Evolutionary conservation across 1,140 invertebrate genomes (phyloP).

Genomic region (Chymomyza costata): DNA sequence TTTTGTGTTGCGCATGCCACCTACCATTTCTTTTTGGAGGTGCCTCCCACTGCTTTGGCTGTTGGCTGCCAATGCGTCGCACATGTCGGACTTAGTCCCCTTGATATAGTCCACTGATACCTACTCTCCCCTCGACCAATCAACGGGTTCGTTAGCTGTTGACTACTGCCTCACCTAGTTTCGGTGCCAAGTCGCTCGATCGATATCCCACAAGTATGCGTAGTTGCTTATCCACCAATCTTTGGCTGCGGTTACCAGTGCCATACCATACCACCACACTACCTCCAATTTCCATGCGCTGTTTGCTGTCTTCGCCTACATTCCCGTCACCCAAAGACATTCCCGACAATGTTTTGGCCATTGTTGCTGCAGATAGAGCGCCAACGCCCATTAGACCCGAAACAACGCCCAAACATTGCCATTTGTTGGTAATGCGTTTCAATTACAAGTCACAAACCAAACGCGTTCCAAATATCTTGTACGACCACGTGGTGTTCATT

Average conservation of each 20-base stretch:
- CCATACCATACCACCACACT: too few species aligned
- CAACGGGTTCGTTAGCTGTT: constrained; percentile 33
- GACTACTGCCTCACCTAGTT: constrained; percentile 55
- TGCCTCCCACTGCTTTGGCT: constrained; percentile 43
- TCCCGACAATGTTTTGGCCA: constrained; percentile 25
- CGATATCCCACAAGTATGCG: constrained; percentile 23
- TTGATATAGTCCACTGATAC: constrained; percentile 43
- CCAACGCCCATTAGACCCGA: constrained; percentile 56
- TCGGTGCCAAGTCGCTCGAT: constrained; percentile 47
- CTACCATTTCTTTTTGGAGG: background rate
- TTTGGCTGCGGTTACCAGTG: constrained; percentile 38
- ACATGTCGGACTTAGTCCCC: constrained; percentile 61
- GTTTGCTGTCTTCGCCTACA: constrained; percentile 67
- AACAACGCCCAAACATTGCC: constrained; percentile 25
- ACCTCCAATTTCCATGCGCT: constrained; percentile 43
- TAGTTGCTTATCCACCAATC: constrained; percentile 7
- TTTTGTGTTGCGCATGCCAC: constrained; percentile 34
- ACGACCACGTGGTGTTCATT: background rate
- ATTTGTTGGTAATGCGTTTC: constrained; percentile 62
- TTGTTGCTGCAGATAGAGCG: constrained; percentile 32
- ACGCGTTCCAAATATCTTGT: constrained; percentile 50
- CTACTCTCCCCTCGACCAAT: too few species aligned
- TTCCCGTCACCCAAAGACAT: constrained; percentile 41
- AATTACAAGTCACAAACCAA: constrained; percentile 44
- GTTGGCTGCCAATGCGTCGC: constrained; percentile 62